Evolutionary conservation across 2,888 invertebrate genomes (phyloP).

Genomic region (Linnaemya tessellans): DNA sequence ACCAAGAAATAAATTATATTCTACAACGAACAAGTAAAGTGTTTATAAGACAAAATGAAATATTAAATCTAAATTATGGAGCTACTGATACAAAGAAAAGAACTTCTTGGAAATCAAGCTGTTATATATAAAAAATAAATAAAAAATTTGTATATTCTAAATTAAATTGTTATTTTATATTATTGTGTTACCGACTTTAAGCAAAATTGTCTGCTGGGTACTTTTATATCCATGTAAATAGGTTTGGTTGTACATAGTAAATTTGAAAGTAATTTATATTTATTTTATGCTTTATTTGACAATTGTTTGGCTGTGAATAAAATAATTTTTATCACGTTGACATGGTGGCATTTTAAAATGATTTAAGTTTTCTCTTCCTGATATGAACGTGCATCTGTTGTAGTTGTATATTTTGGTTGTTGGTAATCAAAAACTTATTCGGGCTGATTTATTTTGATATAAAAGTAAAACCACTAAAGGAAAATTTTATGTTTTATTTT

Average conservation of each 20-base stretch:
- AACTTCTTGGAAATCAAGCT: too few relatives aligned
- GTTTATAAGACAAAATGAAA: too few relatives aligned
- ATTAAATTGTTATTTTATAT: too few relatives aligned
- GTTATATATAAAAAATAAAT: too few relatives aligned
- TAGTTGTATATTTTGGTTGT: neutral
- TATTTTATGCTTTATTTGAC: constrained; percentile 63
- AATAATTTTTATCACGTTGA: constrained; percentile 63
- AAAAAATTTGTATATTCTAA: too few relatives aligned
- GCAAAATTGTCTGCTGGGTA: too few relatives aligned
- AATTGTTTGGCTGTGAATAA: constrained; percentile 53
- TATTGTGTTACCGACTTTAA: too few relatives aligned
- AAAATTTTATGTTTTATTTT: neutral
- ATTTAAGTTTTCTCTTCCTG: constrained; percentile 25
- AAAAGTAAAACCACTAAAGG: neutral
- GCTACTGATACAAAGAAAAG: too few relatives aligned
- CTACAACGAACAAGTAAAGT: too few relatives aligned
- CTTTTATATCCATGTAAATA: neutral
- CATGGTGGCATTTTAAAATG: constrained; percentile 55
- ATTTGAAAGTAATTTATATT: constrained; percentile 65
- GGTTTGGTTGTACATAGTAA: neutral
- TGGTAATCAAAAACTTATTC: constrained; percentile 2
- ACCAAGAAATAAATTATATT: too few relatives aligned
- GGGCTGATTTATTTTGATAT: neutral
- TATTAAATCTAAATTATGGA: too few relatives aligned
- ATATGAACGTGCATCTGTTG: constrained; percentile 29